These are phyloP conservation scores for Xenops minutus DNA, from an alignment of 2,797 vertebrate genomes.

Conservation along the genomic window DNA sequence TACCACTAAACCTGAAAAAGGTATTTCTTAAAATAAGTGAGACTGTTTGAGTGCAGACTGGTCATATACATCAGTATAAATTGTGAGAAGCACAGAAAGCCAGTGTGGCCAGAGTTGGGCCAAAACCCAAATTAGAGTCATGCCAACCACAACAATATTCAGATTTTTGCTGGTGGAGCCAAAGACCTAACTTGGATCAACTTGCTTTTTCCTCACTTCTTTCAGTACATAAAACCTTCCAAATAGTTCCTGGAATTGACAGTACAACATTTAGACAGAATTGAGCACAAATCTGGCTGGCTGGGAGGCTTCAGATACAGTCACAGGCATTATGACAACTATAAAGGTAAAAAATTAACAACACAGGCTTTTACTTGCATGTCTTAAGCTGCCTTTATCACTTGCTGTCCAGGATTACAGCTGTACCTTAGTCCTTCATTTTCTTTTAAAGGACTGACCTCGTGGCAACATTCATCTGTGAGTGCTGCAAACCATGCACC, in stretches of 20 bases:
- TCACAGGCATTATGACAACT: neutral
- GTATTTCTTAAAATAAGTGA: neutral
- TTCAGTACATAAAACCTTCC: neutral
- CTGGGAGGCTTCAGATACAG: neutral
- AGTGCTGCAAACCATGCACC: neutral
- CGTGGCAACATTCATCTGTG: neutral
- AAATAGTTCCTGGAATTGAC: conserved; percentile 15
- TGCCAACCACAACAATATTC: conserved; percentile 32
- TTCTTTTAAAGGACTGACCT: neutral
- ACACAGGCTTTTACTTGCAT: accelerated
- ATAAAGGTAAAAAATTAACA: neutral
- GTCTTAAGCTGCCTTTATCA: neutral
- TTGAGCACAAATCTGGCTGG: neutral
- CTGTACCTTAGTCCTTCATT: neutral
- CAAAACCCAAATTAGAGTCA: neutral
- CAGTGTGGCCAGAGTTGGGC: neutral
- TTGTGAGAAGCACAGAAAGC: neutral
- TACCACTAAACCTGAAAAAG: neutral
- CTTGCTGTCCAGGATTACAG: neutral
- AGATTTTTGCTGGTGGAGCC: neutral
- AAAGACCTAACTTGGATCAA: conserved; percentile 19
- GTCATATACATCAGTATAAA: neutral
- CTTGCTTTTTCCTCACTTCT: neutral
- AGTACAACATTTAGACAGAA: neutral
- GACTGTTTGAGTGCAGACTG: neutral